Percentiles rank a stretch among this genome's conserved stretches.
Conservation (phyloP, 1,140 invertebrate species). For the Diploscapter pachys region DNA sequence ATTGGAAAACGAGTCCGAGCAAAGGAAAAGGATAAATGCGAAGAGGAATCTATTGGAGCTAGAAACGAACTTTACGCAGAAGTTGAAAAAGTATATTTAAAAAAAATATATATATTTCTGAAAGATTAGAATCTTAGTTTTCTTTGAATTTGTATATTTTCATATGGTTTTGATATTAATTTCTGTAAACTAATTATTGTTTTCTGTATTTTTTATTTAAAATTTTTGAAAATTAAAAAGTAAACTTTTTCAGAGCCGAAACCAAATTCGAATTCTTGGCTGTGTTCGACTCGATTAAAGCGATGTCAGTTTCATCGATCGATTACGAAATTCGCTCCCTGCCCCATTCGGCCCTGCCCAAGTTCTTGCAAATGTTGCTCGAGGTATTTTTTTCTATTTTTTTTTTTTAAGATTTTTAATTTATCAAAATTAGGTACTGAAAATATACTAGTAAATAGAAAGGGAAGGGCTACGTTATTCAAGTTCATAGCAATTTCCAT, state of each 20-base stretch:
- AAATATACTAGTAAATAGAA: too few relatives aligned
- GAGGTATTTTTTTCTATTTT: constrained; percentile 61
- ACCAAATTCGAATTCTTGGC: constrained; percentile 43
- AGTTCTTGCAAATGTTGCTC: constrained; percentile 76
- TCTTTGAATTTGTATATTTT: not conserved
- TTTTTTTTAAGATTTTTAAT: constrained; percentile 3
- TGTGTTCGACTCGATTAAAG: constrained; percentile 74
- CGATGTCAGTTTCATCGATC: constrained; percentile 76
- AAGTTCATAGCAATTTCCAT: too few relatives aligned
- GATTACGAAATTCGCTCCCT: constrained; percentile 74
- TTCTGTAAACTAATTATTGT: constrained; percentile 10
- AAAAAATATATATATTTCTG: not conserved
- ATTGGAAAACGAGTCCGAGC: constrained; percentile 56
- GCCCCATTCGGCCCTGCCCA: constrained; percentile 56
- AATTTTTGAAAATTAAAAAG: constrained; percentile 37
- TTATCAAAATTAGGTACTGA: constrained; percentile 61
- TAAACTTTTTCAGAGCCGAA: constrained; percentile 42
- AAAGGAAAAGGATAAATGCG: constrained; percentile 43
- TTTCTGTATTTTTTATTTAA: constrained; percentile 23
- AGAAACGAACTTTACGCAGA: constrained; percentile 32
- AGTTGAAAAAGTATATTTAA: constrained; percentile 30
- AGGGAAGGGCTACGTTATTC: too few relatives aligned
- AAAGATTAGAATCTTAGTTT: not conserved
- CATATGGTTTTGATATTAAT: not conserved
- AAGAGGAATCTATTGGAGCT: constrained; percentile 42